These are phyloP conservation scores for Camelus dromedarius DNA, from an alignment of 2,113 vertebrate genomes.

Conservation along the genomic window DNA sequence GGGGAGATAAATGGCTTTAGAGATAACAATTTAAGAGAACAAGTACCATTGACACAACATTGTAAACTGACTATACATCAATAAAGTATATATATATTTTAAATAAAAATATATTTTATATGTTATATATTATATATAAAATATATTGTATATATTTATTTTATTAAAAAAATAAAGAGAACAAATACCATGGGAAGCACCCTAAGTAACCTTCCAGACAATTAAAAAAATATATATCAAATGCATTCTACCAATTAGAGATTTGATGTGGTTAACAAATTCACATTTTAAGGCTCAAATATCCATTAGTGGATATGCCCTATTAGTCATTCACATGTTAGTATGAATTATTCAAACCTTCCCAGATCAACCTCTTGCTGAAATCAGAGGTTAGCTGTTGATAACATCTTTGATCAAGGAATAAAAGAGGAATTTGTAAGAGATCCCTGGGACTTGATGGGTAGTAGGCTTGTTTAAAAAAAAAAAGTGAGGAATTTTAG, in stretches of 20 bases:
- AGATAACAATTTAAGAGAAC: background rate
- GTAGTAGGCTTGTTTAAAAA: background rate
- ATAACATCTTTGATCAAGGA: conserved; percentile 14
- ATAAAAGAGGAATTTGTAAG: conserved; percentile 9
- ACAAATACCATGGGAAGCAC: background rate
- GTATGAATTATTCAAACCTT: conserved; percentile 28
- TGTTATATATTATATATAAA: no score
- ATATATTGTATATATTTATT: no score
- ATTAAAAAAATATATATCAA: background rate
- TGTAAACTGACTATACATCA: no score
- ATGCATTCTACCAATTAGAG: background rate
- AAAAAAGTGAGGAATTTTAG: background rate
- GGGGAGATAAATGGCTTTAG: background rate
- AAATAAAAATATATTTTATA: no score
- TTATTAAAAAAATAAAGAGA: background rate
- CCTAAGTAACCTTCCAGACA: background rate
- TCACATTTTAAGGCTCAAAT: background rate
- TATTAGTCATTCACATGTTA: background rate
- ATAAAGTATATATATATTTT: no score
- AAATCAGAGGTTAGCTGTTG: background rate
- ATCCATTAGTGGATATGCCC: background rate
- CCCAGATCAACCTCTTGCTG: background rate
- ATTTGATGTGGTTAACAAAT: background rate
- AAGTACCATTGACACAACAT: background rate
- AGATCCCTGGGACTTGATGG: background rate